Evolutionary conservation across 53 echinoderm and acorn worm genomes (phyloP).

Genomic region (Paracentrotus lividus): DNA sequence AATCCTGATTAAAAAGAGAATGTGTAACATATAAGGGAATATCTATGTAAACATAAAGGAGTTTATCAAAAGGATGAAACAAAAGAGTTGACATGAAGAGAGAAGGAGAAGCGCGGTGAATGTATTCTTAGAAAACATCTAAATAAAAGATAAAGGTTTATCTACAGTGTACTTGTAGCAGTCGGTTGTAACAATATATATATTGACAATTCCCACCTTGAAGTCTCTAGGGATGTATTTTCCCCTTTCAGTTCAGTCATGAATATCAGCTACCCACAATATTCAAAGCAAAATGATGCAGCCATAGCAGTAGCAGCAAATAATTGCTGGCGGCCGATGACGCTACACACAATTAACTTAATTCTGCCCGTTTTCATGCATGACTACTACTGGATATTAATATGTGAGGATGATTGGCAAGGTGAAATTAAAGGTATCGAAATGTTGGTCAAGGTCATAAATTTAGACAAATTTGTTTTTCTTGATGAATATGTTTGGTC

Average conservation of each 20-base stretch:
- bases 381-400: background rate
- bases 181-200: no score
- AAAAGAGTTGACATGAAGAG: no score
- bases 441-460: background rate
- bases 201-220: background rate
- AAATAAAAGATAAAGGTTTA: no score
- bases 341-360: background rate
- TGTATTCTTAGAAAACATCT: no score
- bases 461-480: background rate
- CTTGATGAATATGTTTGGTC: background rate
- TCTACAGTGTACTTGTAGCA: no score
- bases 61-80: no score
- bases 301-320: background rate
- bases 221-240: background rate
- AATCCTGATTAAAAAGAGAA: background rate
- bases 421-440: background rate
- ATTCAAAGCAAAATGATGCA: background rate
- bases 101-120: no score
- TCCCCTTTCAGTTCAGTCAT: background rate
- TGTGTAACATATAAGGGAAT: background rate
- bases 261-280: background rate
- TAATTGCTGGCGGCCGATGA: background rate
- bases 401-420: background rate
- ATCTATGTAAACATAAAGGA: background rate
- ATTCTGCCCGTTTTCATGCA: background rate